Evolutionary conservation across 1,140 invertebrate species (phyloP).

Genomic region (Psix sp.): DNA sequence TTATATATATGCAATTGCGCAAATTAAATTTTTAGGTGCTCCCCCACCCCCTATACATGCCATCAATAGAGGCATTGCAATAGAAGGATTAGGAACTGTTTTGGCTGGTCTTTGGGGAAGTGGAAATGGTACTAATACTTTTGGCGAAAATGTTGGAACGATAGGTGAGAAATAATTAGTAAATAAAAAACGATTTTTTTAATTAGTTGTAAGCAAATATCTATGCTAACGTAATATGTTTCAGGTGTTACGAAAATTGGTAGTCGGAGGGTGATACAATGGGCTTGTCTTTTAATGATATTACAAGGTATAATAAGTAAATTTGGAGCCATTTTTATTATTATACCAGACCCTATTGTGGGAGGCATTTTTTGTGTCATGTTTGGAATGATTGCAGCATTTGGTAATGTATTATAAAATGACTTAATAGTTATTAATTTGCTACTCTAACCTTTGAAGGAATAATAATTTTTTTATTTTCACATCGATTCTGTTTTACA

Average conservation of each 20-base stretch:
- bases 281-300: slow-evolving; percentile 86
- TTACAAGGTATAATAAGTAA: slow-evolving; percentile 88
- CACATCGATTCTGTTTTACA: too few species aligned
- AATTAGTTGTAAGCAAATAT: too few species aligned
- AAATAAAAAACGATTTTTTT: not conserved
- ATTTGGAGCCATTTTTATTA: slow-evolving; percentile 90
- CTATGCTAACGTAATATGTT: not conserved
- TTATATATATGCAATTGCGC: not conserved
- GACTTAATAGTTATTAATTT: slow-evolving; percentile 2
- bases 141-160: slow-evolving; percentile 92
- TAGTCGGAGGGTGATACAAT: slow-evolving; percentile 90
- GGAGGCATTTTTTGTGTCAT: slow-evolving; percentile 92
- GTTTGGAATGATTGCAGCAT: slow-evolving; percentile 91
- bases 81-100: slow-evolving; percentile 89
- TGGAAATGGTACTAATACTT: slow-evolving; percentile 92
- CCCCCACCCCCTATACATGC: slow-evolving; percentile 89
- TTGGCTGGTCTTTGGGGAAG: slow-evolving; percentile 89
- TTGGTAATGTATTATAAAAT: slow-evolving; percentile 76
- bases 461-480: too few species aligned
- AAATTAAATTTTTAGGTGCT: slow-evolving; percentile 77
- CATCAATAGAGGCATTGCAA: slow-evolving; percentile 90
- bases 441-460: slow-evolving; percentile 9
- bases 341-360: slow-evolving; percentile 92
- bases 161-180: slow-evolving; percentile 80
- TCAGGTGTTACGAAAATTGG: slow-evolving; percentile 82